These are phyloP conservation scores for Poeciliopsis paucimaculata DNA, from an alignment of 2,797 vertebrate species.

Conservation along the genomic window DNA sequence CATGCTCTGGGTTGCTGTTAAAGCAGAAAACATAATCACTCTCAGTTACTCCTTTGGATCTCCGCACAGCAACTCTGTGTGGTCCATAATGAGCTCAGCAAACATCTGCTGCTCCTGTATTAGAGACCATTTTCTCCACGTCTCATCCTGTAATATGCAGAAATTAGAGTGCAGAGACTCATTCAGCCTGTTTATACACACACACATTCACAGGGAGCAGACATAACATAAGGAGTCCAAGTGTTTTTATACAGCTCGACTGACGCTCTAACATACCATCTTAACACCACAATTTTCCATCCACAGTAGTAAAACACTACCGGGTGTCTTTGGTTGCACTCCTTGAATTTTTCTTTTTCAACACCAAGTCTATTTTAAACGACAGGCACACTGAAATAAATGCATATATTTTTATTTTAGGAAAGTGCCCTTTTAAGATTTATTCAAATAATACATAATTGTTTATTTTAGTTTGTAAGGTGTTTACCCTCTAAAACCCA, in stretches of 20 bases:
- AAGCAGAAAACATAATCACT: conserved; percentile 35
- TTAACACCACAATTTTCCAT: conserved; percentile 79
- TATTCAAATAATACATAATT: conserved; percentile 30
- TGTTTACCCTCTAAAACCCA: conserved; percentile 29
- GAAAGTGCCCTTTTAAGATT: conserved; percentile 9
- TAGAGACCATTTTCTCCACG: conserved; percentile 75
- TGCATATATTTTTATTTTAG: background rate
- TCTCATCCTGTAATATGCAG: conserved; percentile 81
- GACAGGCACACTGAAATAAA: conserved; percentile 29
- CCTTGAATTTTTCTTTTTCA: conserved; percentile 22
- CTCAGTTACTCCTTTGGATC: conserved; percentile 29
- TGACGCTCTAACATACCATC: conserved; percentile 78
- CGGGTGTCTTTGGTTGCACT: conserved; percentile 65
- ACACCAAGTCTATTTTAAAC: conserved; percentile 15
- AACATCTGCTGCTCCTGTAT: conserved; percentile 78
- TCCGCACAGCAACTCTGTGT: conserved; percentile 68
- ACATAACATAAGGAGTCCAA: conserved; percentile 77
- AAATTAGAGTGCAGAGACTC: conserved; percentile 80
- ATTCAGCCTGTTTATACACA: conserved; percentile 69
- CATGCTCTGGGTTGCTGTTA: conserved; percentile 1
- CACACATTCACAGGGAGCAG: conserved; percentile 63
- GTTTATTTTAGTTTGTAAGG: conserved; percentile 38
- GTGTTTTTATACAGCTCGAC: conserved; percentile 77
- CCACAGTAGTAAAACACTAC: conserved; percentile 77
- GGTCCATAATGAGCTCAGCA: conserved; percentile 79